A percentile compares a stretch with the other conserved stretches of the same genome.
These are phyloP conservation scores for Diadegma fenestrale DNA, from an alignment of 2,888 invertebrate species.

Conservation along the genomic window DNA sequence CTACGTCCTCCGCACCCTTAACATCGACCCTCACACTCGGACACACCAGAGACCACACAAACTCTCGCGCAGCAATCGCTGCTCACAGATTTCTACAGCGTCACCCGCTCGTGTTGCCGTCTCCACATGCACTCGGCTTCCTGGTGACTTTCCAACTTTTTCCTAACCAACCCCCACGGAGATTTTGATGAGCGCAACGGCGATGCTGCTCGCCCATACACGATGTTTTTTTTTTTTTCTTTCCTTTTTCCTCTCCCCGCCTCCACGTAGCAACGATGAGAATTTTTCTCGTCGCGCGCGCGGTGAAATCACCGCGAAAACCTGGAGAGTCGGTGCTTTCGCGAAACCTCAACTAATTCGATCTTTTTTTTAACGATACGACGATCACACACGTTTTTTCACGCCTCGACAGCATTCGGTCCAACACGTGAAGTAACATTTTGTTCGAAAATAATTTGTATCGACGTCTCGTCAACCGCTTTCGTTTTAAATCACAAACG, in stretches of 20 bases:
- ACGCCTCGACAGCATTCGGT: too few species aligned
- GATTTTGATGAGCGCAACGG: conserved; percentile 82
- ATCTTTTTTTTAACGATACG: not conserved
- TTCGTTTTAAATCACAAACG: too few species aligned
- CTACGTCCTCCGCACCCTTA: conserved; percentile 57
- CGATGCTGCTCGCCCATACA: conserved; percentile 51
- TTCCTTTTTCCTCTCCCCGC: conserved; percentile 69
- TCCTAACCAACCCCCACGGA: conserved; percentile 70
- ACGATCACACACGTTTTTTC: too few species aligned
- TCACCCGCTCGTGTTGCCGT: conserved; percentile 51
- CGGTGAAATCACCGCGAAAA: conserved; percentile 54
- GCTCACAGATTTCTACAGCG: not conserved
- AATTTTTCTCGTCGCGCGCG: conserved; percentile 15
- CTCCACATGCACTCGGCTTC: conserved; percentile 78
- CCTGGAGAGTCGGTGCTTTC: too few species aligned
- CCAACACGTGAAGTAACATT: too few species aligned
- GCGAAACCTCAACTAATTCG: not conserved
- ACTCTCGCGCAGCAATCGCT: conserved; percentile 64
- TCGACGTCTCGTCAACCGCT: not conserved
- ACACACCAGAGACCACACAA: conserved; percentile 66
- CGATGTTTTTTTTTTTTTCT: conserved; percentile 72
- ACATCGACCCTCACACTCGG: conserved; percentile 74
- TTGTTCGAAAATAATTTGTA: too few species aligned
- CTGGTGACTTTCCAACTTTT: conserved; percentile 74
- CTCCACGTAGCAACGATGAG: not conserved